Base-by-base conservation (phyloP, 1,140 invertebrate genomes). In the Drosophila funebris region DNA sequence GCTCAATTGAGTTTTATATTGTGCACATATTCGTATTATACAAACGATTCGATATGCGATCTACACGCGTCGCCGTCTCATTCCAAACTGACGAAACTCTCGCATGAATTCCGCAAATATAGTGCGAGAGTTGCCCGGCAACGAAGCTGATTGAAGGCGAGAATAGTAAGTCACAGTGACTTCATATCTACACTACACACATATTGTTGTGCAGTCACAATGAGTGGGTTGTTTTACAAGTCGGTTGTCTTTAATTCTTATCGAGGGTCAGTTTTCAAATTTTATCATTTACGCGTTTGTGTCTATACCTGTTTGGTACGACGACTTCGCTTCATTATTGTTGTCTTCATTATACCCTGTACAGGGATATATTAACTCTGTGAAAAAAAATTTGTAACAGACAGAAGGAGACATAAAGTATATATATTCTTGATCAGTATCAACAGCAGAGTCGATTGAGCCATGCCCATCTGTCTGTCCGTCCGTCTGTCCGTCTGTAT, bases 31-130 rank as follows among this genome's bases (percentile, higher is more conserved):
- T 24, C 11, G 5, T 27, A 3, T 61, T 20, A n/a, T n/a, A n/a
- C 1, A n/a, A 5, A 2, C 9, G 11, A 14, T 46, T 29, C 9
- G 24, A 29, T 3, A 3, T 0, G 33, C 41, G 50, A 43, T 46
- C 39, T 48, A 3, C 14, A 37, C 60, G 44, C 54, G 13, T 53
- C 20, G 53, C 18, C 31, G 37, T 1, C 39, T 58, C 33, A 29
- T 4, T 36, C 24, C 27, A 44, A 76, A 84, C 80, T 83, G 61
- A 66, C 44, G 14, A 37, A 64, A 60, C 43, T 54, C 18, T 33
- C 22, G 2, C 33, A 33, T 20, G 20, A 43, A 33, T 44, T 52
- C 14, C 18, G 58, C 54, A 52, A 63, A 68, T 81, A 81, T 78
- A 60, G 44, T 5, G 2, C 8, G 18, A 43, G 14, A 18, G 14